phyloP scores from a whole-genome alignment of 2,113 vertebrate genomes.

The Prietella phreatophila region DNA sequence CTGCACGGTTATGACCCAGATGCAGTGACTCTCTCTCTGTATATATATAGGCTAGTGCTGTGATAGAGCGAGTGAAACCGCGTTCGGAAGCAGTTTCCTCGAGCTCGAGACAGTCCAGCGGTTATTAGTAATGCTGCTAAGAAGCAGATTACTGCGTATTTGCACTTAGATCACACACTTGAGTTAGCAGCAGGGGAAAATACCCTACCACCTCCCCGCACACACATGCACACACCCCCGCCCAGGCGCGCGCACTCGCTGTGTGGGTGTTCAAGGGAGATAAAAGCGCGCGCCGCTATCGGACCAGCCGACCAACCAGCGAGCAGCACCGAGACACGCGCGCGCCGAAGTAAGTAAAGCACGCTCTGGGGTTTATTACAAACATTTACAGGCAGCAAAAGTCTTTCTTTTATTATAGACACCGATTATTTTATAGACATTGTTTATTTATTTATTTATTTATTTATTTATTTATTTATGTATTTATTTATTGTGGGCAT shows the following conservation, averaged over 20 bases:
- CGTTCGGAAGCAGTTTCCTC: background rate
- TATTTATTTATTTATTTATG: too few relatives aligned
- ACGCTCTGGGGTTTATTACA: background rate
- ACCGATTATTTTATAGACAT: too few relatives aligned
- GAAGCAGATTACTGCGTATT: background rate
- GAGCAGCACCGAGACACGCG: background rate
- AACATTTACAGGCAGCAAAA: background rate
- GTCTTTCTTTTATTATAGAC: background rate
- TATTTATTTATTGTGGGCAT: background rate
- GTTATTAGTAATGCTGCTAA: background rate
- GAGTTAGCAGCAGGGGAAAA: background rate
- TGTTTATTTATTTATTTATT: accelerated
- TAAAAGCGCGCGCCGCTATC: background rate
- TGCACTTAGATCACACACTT: background rate
- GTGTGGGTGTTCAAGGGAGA: background rate
- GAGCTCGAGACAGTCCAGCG: background rate
- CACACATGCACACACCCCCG: background rate
- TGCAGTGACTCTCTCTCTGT: background rate
- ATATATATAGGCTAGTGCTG: background rate
- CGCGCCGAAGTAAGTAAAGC: background rate
- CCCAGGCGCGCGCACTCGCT: background rate
- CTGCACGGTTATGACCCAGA: background rate
- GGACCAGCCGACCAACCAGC: background rate
- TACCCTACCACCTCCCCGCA: background rate
- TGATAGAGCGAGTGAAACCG: background rate